Evolutionary conservation across 2,113 vertebrate genomes (phyloP), one percentile per base, ranked within the genome.

Genomic region (Brachyhypopomus gauderio): DNA sequence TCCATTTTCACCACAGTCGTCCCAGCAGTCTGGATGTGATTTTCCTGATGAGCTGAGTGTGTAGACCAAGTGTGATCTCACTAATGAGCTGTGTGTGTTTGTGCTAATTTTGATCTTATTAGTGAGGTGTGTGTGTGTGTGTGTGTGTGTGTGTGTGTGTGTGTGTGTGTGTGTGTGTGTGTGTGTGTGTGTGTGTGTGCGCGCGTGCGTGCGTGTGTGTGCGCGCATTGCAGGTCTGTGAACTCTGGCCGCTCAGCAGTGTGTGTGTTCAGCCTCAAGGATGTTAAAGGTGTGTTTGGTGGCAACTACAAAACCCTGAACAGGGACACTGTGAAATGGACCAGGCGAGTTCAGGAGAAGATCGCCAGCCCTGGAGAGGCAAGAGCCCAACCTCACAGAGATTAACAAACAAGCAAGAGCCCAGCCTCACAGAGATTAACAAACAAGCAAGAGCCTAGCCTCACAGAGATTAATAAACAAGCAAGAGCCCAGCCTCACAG

Each of bases 291-390:
- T 0, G 91, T 90, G 16, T 94, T 94, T 79, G 80, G 89, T 0
- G 92, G 93, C 0, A 92, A 89, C 87, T 94, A 94, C 89, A 94
- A 93, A 82, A 86, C 89, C 45, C 84, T 94, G 81, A 92, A 93
- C 85, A 85, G 92, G 22, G 92, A 93, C 86, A 93, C 92, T 0
- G 75, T 92, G 63, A 89, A 91, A 52, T 94, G 93, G 93, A 93
- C 89, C 80, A 86, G 86, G 1, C 75, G 89, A 52, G 85, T 91
- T 59, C 92, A 92, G 60, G 93, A 93, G 78, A 93, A 92, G 85
- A 67, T 91, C 0, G 89, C 91, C 19, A 94, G 90, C 23, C 93
- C 93, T 48, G 93, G 93, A 88, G 89, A 93, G 91, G 93, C 90
- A 83, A 88, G 84, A 25, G 1, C 2, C 19, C 8, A 19, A 64